Conservation (phyloP, 1,140 invertebrate species). For the Drosophila micromelanica region DNA sequence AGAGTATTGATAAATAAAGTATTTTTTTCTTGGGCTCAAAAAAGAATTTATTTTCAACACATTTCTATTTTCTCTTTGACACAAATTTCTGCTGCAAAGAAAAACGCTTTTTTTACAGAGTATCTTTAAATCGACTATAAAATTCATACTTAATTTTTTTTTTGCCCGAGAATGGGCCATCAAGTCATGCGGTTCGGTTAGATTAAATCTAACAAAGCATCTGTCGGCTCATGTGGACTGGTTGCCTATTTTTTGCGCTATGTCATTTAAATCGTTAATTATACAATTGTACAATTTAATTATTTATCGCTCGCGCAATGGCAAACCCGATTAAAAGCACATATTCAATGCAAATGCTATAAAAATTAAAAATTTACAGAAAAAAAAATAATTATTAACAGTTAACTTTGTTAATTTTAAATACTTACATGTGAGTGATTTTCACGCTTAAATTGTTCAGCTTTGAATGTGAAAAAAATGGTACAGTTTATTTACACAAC, state of each 20-base stretch:
- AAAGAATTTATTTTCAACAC: too few species aligned
- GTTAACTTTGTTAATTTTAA: constrained; percentile 3
- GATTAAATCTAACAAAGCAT: constrained; percentile 32
- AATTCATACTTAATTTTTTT: neutral
- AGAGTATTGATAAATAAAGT: neutral
- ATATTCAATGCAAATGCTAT: neutral
- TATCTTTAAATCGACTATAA: neutral
- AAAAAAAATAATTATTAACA: neutral
- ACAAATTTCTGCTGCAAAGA: too few species aligned
- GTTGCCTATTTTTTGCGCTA: constrained; percentile 12
- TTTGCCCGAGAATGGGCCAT: constrained; percentile 18
- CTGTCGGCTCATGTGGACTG: constrained; percentile 7
- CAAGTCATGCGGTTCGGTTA: constrained; percentile 52
- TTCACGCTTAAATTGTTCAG: constrained; percentile 7
- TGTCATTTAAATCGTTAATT: constrained; percentile 44
- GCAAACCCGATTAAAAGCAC: constrained; percentile 27
- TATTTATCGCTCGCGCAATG: constrained; percentile 32
- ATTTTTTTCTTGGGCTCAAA: too few species aligned
- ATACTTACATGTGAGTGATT: constrained; percentile 7
- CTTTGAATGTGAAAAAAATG: neutral
- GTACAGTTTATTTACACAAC: too few species aligned
- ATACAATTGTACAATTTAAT: constrained; percentile 37
- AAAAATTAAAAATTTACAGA: neutral
- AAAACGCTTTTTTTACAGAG: neutral
- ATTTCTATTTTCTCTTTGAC: too few species aligned